Evolutionary conservation across 2,113 vertebrate genomes (phyloP), one percentile per base, ranked within the genome.

Genomic region (Triplophysa rosa): DNA sequence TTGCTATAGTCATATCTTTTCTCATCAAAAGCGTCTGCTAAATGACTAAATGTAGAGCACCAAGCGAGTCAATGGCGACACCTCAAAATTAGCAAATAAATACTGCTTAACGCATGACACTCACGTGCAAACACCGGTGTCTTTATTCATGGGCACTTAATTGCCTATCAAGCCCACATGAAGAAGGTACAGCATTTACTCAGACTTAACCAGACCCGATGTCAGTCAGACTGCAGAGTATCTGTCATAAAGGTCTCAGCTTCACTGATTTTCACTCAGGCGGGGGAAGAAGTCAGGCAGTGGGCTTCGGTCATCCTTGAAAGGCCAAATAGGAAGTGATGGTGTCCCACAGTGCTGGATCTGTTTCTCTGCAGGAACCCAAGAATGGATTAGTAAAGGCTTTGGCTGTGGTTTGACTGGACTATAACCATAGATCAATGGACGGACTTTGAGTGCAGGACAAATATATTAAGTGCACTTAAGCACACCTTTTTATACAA

Each of bases 321-420:
- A 76, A 81, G 54, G 65, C 21, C 74, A 70, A 62, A 71, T 64
- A 77, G 66, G 74, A 62, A 82, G 59, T 42, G 52, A 76, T 42
- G 64, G 70, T 81, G 65, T 74, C 71, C 79, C 71, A 81, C 63
- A 37, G 70, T 17, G 73, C 45, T 77, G 29, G 56, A 69, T 81
- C 73, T 63, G 56, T 77, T 77, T 68, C 80, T 64, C 80, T 56
- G 73, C 73, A 77, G 80, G 72, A 68, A 81, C 54, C 66, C 42
- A 42, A 68, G 80, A 81, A 76, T 81, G 64, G 72, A 81, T 81
- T 76, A 76, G 72, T 76, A 76, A 76, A 81, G 65, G 66, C 65
- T 68, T 75, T 76, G 72, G 56, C 65, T 81, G 61, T 69, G 61
- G 70, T 80, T 80, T 73, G 69, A 80, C 79, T 73, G 69, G 49